Evolutionary conservation across 92 coral and sea anemone species (phyloP), one percentile per base, ranked within the genome.

Genomic region (Hydrozoanthus gracilis): DNA sequence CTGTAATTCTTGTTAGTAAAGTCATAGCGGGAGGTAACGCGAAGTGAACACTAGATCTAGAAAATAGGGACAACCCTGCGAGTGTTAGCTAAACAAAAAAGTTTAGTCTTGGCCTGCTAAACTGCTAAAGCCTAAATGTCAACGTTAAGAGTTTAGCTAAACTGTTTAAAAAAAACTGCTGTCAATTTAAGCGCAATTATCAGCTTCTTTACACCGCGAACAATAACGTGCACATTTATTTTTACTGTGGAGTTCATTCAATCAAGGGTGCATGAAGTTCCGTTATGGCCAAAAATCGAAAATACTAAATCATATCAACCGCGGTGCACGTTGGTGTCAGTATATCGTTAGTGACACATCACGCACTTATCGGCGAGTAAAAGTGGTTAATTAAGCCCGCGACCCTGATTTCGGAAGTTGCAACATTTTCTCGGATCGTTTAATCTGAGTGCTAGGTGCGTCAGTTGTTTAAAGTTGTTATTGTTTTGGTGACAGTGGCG

Each of bases 361-460:
- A 68, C 1, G 44, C 73, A 68, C 73, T 68, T 68, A 68, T 27
- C 48, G 73, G 48, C 44, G 73, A 8, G 49, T 27, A 68, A 68
- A 27, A 17, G 73, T 68, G 73, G 73, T 35, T 68, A 68, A 68
- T 68, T 68, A 68, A 68, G 73, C 73, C 44, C 73, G 27, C 73
- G 73, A 68, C 73, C 73, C 44, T 8, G 13, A 27, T 68, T 48
- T 68, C 46, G 73, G 46, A 68, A 68, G 47, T 68, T 6, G 73
- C 47, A 17, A 6, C 8, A 6, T 35, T 18, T 6, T 9, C 13
- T 68, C 73, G 64, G 64, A 58, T 58, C 64, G 64, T 58, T 8
- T 58, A 58, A 58, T 58, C 17, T 58, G 4, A 58, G 64, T 11
- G 64, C 39, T 27, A 27, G 64, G 15, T 16, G 12, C 13, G 47